Percentiles rank a stretch among this genome's conserved stretches.
Evolutionary conservation across 2,888 invertebrate genomes (phyloP).

Genomic region (Rhaphigaster nebulosa): DNA sequence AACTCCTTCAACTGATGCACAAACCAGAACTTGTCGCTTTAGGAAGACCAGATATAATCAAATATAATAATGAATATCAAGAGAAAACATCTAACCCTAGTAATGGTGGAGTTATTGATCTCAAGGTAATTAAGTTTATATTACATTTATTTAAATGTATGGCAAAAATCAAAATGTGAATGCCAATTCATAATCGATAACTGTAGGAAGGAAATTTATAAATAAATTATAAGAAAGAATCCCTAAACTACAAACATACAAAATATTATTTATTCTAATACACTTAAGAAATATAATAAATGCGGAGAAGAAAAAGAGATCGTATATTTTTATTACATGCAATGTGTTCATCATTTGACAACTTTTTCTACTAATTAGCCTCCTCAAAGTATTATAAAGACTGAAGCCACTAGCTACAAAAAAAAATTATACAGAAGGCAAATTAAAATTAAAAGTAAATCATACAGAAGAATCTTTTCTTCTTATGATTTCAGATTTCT

Average conservation of each 20-base stretch:
- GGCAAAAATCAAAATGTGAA: no score
- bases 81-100: neutral
- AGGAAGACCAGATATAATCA: conserved; percentile 45
- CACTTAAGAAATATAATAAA: neutral
- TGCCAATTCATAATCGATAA: neutral
- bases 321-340: no score
- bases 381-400: no score
- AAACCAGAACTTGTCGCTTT: conserved; percentile 49
- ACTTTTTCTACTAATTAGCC: no score
- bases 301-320: neutral
- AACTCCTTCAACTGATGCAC: conserved; percentile 20
- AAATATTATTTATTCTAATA: neutral
- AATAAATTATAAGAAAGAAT: neutral
- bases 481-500: no score
- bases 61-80: conserved; percentile 16
- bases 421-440: no score
- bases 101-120: conserved; percentile 53
- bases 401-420: no score
- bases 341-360: no score
- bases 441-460: no score
- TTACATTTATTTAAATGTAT: neutral
- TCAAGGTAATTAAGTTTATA: conserved; percentile 32
- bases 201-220: neutral
- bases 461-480: no score
- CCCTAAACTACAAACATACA: neutral